These are phyloP conservation scores for Aethina tumida DNA, from an alignment of 1,140 invertebrate genomes.

Conservation along the genomic window DNA sequence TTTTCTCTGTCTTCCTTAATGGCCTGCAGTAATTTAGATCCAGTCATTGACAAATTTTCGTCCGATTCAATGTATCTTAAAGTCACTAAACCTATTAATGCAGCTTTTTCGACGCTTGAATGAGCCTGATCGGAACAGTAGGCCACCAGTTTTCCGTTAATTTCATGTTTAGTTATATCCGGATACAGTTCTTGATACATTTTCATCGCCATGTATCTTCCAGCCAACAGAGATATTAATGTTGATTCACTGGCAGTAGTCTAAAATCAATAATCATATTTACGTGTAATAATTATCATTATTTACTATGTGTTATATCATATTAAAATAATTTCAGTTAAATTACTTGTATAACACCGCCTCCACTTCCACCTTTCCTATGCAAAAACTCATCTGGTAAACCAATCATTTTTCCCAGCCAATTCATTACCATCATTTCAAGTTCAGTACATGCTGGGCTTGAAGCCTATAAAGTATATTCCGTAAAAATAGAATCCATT, in stretches of 20 bases:
- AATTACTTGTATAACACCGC: conserved; percentile 79
- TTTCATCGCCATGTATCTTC: conserved; percentile 73
- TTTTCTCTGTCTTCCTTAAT: conserved; percentile 73
- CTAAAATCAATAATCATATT: conserved; percentile 29
- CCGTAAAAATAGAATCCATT: neutral
- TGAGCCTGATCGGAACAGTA: conserved; percentile 75
- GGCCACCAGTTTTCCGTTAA: conserved; percentile 84
- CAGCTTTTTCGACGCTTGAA: conserved; percentile 90
- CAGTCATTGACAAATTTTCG: conserved; percentile 72
- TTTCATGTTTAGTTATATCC: conserved; percentile 73
- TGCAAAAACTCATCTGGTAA: conserved; percentile 85
- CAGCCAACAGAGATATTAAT: conserved; percentile 79
- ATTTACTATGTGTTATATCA: too few relatives aligned
- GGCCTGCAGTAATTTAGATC: conserved; percentile 67
- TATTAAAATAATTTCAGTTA: too few relatives aligned
- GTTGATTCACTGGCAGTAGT: conserved; percentile 90
- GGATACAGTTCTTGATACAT: conserved; percentile 50
- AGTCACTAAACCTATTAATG: conserved; percentile 77
- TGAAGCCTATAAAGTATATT: conserved; percentile 53
- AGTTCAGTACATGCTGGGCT: conserved; percentile 94
- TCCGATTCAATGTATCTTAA: conserved; percentile 88
- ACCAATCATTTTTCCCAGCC: conserved; percentile 90
- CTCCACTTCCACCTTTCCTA: conserved; percentile 55
- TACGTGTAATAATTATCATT: neutral
- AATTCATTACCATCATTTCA: conserved; percentile 95